A percentile compares a stretch with the other conserved stretches of the same genome.
phyloP scores from a whole-genome alignment of 1,140 invertebrate species.

The Spodoptera litura region DNA sequence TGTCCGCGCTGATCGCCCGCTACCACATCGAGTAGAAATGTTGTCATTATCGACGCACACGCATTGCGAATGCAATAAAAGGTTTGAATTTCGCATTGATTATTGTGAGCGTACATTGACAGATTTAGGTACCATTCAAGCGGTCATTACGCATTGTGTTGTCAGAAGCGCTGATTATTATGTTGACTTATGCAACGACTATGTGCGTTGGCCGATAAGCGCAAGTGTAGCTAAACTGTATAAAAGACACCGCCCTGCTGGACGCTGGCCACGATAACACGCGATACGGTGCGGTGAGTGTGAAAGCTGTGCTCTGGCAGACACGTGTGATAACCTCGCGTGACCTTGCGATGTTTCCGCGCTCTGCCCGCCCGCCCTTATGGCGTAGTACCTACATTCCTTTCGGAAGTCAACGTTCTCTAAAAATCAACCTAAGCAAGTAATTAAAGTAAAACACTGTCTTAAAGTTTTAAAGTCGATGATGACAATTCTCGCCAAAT shows the following conservation, averaged over 20 bases:
- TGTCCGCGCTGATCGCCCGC: slow-evolving; percentile 75
- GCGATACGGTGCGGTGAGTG: slow-evolving; percentile 54
- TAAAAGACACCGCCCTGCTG: slow-evolving; percentile 47
- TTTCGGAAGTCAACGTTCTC: not conserved
- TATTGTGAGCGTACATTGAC: slow-evolving; percentile 55
- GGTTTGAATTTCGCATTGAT: slow-evolving; percentile 60
- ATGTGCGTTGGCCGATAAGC: slow-evolving; percentile 42
- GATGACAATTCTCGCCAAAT: too few relatives aligned
- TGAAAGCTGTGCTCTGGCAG: slow-evolving; percentile 56
- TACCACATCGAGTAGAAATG: slow-evolving; percentile 80
- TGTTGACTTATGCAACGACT: slow-evolving; percentile 44
- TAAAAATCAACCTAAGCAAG: not conserved
- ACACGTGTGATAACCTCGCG: slow-evolving; percentile 57
- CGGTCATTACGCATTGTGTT: slow-evolving; percentile 49
- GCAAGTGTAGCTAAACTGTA: slow-evolving; percentile 29
- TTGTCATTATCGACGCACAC: slow-evolving; percentile 80
- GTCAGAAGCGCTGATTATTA: slow-evolving; percentile 46
- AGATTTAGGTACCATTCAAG: slow-evolving; percentile 59
- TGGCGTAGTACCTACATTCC: not conserved
- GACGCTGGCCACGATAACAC: slow-evolving; percentile 44
- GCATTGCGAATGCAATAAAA: slow-evolving; percentile 75
- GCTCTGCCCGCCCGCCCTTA: slow-evolving; percentile 41
- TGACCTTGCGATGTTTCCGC: slow-evolving; percentile 59
- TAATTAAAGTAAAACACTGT: not conserved
- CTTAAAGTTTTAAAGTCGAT: too few relatives aligned